Conservation (phyloP, 1,140 invertebrate genomes). For the Zaprionus lachaisei region DNA sequence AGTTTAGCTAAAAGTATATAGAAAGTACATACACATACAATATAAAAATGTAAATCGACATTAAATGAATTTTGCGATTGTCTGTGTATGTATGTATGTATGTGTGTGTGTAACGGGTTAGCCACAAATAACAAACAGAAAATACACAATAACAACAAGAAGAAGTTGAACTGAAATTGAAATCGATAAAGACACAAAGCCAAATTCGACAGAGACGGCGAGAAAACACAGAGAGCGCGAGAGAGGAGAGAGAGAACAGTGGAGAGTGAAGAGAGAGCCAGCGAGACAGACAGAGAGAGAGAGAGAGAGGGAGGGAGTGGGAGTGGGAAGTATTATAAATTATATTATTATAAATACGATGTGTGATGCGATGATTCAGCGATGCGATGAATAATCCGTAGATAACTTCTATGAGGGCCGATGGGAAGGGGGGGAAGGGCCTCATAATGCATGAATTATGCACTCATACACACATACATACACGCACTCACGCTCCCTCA, state of each 20-base stretch:
- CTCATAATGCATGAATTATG: not conserved
- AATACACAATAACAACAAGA: conserved; percentile 5
- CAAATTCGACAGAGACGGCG: conserved; percentile 24
- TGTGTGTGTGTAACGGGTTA: conserved; percentile 33
- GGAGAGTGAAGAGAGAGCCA: not conserved
- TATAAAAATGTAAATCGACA: conserved; percentile 48
- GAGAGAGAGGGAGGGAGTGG: not conserved
- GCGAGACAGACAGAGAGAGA: conserved; percentile 1
- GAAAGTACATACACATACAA: conserved; percentile 47
- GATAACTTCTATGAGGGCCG: not conserved
- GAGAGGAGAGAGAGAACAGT: not conserved
- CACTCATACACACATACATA: conserved; percentile 5
- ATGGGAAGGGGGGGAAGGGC: not conserved
- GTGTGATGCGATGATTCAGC: not conserved
- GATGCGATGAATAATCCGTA: not conserved
- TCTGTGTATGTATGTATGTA: not conserved
- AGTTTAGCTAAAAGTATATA: conserved; percentile 82
- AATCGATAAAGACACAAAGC: conserved; percentile 23
- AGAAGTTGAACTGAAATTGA: conserved; percentile 1
- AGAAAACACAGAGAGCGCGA: not conserved
- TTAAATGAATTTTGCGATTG: conserved; percentile 46
- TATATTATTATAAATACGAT: not conserved
- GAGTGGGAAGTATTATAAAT: not conserved
- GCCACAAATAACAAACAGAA: conserved; percentile 37
- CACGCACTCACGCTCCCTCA: conserved; percentile 1